phyloP scores from a whole-genome alignment of 2,113 vertebrate genomes.

The Melanotaenia duboulayi region DNA sequence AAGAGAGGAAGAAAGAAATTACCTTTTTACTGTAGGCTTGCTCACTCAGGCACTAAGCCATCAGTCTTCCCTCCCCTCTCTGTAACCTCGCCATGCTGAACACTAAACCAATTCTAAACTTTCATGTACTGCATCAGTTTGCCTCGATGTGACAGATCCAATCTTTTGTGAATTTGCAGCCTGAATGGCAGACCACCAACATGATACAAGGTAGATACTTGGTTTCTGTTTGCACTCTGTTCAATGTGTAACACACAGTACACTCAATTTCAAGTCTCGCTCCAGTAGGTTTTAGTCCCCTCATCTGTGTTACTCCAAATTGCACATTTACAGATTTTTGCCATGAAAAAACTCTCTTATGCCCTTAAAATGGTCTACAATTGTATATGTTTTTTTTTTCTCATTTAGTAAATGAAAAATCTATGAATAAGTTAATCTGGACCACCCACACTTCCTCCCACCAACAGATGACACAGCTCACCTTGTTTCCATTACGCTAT shows the following conservation, averaged over 20 bases:
- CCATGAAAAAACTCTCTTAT: no score
- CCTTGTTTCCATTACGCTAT: no score
- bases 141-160: conserved; percentile 29
- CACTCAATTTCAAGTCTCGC: neutral
- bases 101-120: conserved; percentile 44
- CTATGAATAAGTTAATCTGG: no score
- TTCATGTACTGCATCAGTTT: conserved; percentile 32
- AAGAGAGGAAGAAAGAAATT: conserved; percentile 66
- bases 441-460: no score
- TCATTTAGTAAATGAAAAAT: no score
- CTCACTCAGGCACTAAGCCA: conserved; percentile 54
- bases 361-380: no score
- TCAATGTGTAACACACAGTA: neutral
- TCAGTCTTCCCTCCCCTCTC: conserved; percentile 51
- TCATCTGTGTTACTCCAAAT: neutral
- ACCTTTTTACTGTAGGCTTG: conserved; percentile 58
- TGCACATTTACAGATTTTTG: no score
- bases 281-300: neutral
- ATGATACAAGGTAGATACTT: neutral
- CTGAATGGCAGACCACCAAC: neutral
- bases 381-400: no score
- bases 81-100: conserved; percentile 55
- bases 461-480: no score
- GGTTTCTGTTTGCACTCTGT: neutral
- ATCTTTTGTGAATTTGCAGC: conserved; percentile 24